phyloP scores from a whole-genome alignment of 2,113 vertebrate genomes.

The Pleuronectes platessa region DNA sequence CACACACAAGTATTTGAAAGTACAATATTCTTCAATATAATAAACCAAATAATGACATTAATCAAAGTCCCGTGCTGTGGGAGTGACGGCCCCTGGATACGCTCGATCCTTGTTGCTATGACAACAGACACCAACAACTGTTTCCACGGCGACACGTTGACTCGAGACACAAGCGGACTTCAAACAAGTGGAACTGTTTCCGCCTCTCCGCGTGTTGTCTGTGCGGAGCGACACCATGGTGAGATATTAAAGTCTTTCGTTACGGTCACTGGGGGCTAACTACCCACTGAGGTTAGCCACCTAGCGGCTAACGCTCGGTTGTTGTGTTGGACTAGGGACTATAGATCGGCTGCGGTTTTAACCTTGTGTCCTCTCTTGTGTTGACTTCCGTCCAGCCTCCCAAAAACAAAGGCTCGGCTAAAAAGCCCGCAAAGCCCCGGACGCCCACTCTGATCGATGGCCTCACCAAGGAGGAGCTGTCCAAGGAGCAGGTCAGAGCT shows the following conservation, averaged over 20 bases:
- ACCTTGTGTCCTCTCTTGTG: neutral
- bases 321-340: neutral
- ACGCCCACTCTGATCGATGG: constrained; percentile 81
- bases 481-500: constrained; percentile 89
- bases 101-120: neutral
- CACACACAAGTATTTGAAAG: too few species aligned
- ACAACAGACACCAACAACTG: neutral
- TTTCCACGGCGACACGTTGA: constrained; percentile 3
- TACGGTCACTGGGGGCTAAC: neutral
- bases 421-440: constrained; percentile 75
- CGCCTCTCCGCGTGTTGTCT: neutral
- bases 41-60: too few species aligned
- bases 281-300: neutral
- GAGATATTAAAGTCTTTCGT: neutral
- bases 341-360: neutral
- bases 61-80: too few species aligned
- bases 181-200: too few species aligned
- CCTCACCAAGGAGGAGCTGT: constrained; percentile 85
- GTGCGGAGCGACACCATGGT: constrained; percentile 18
- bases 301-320: neutral
- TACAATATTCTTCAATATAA: too few species aligned
- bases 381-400: constrained; percentile 82
- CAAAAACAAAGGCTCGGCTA: constrained; percentile 79
- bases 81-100: too few species aligned
- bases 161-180: neutral